phyloP scores from a whole-genome alignment of 2,888 invertebrate species.

The Liopterus haemorrhoidalis region DNA sequence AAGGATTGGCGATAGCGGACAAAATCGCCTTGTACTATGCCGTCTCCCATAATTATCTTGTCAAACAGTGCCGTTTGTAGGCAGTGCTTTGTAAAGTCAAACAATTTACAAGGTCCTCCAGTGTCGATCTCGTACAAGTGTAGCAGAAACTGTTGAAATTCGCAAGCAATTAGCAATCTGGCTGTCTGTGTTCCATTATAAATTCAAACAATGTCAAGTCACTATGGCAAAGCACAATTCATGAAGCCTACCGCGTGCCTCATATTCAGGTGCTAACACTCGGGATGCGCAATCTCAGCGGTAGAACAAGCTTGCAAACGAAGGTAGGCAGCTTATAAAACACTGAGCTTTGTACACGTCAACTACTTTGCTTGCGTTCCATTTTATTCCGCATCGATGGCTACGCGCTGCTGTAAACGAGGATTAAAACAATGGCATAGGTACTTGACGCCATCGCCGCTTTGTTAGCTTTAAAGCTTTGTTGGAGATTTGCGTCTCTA shows the following conservation, averaged over 20 bases:
- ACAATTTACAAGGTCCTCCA: conserved; percentile 15
- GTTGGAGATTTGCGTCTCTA: conserved; percentile 17
- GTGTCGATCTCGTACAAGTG: conserved; percentile 7
- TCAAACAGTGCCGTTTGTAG: conserved; percentile 15
- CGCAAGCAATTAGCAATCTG: conserved; percentile 14
- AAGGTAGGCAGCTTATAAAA: neutral
- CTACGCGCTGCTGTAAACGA: neutral
- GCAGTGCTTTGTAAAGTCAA: conserved; percentile 11
- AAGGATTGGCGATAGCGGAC: neutral
- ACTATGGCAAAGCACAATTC: no score
- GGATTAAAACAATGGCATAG: neutral
- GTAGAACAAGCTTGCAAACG: neutral
- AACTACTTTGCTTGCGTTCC: neutral
- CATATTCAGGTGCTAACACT: conserved; percentile 10
- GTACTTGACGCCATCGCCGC: neutral
- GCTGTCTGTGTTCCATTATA: no score
- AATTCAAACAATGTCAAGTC: no score
- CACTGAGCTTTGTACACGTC: neutral
- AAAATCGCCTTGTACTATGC: conserved; percentile 2
- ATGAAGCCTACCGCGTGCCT: conserved; percentile 9
- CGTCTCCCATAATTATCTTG: conserved; percentile 17
- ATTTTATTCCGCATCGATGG: neutral
- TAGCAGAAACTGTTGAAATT: conserved; percentile 7
- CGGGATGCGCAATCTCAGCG: neutral
- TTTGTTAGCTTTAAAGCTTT: conserved; percentile 22